Evolutionary conservation across 2,797 vertebrate species (phyloP).

Genomic region (Acrocephalus scirpaceus): DNA sequence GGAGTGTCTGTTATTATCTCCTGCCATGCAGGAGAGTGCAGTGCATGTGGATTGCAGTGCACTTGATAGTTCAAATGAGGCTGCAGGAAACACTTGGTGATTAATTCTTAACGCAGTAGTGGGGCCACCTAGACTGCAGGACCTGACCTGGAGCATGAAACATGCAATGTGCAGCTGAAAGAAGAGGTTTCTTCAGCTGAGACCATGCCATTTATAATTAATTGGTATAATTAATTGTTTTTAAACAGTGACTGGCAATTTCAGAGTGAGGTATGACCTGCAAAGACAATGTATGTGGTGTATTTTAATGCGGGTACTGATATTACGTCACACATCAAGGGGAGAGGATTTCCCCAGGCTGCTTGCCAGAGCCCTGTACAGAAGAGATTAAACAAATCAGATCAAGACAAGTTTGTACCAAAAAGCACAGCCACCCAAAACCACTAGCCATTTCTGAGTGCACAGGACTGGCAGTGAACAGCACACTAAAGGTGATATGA

Average conservation of each 20-base stretch:
- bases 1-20: neutral
- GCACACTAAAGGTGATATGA: neutral
- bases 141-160: neutral
- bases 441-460: neutral
- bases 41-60: neutral
- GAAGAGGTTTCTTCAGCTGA: neutral
- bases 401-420: neutral
- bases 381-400: constrained; percentile 20
- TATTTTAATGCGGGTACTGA: constrained; percentile 7
- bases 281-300: neutral
- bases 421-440: neutral
- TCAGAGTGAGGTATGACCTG: neutral
- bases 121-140: neutral
- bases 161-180: neutral
- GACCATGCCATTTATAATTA: neutral
- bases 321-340: neutral
- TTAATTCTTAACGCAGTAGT: neutral
- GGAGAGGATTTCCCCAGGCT: constrained; percentile 19
- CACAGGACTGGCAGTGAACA: neutral
- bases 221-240: neutral
- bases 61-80: neutral
- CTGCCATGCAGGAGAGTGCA: neutral
- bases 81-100: neutral
- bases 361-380: neutral
- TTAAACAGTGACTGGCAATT: neutral